Percentiles rank a stretch among this genome's conserved stretches.
Conservation (phyloP, 2,888 invertebrate genomes). For the Cantharis lateralis region DNA sequence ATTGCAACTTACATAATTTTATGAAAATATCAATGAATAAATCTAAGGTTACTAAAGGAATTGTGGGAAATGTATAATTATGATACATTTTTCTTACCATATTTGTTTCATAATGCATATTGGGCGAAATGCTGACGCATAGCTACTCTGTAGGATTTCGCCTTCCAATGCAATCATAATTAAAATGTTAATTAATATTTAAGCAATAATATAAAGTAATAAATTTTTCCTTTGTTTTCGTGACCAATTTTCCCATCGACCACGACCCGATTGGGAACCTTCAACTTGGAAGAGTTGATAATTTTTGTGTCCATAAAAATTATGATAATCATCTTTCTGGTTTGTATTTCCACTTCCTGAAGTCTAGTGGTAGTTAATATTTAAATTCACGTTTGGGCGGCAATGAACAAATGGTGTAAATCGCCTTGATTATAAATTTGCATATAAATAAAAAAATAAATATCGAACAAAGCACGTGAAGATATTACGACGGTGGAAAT, state of each 20-base stretch:
- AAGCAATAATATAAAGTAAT: background rate
- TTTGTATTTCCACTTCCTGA: background rate
- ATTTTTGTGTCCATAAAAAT: background rate
- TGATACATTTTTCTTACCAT: conserved; percentile 5
- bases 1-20: background rate
- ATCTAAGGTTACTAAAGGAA: background rate
- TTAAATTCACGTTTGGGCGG: background rate
- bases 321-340: background rate
- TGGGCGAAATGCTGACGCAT: conserved; percentile 14
- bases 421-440: background rate
- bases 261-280: background rate
- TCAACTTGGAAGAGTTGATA: background rate
- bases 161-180: background rate
- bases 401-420: background rate
- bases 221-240: no score
- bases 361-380: background rate
- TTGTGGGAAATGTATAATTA: conserved; percentile 8
- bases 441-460: background rate
- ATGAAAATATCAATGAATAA: background rate
- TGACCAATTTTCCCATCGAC: no score
- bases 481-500: background rate
- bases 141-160: conserved; percentile 4
- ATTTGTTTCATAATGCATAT: conserved; percentile 6
- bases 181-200: background rate
- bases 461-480: background rate